Base-by-base conservation (phyloP, 2,888 invertebrate genomes). In the Fragum whitleyi region DNA sequence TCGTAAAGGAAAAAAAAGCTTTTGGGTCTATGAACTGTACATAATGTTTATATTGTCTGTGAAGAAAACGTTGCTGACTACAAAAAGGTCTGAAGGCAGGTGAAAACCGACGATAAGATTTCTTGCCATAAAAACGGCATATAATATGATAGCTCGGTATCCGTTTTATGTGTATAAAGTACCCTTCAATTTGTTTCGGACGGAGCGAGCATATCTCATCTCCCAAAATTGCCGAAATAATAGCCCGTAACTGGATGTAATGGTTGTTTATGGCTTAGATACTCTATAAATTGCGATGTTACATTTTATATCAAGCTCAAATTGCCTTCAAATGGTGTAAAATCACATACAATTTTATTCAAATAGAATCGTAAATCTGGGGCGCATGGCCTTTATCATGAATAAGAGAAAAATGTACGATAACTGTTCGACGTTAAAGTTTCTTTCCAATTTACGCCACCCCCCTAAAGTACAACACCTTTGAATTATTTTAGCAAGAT, bases 281-380 rank as follows among this genome's bases (percentile, higher is more conserved):
- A 75, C 67, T 65, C 62, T 71, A 71, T 79, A 79, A 79, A 75
- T 55, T 62, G 67, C 23, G 71, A 75, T 71, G 74, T 79, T 79
- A 79, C 74, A 71, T 62, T 74, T 75, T 75, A 79, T 79, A 79
- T 79, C 71, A 79, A 71, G 74, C 72, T 71, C 55, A 79, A 72
- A 79, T 79, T 71, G 32, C 79, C 55, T 23, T 29, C 32, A 39
- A 75, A 65, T 67, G 70, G 70, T 69, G 57, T 51, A 75, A 72
- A 75, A 75, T 72, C 71, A 67, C 72, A 62, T 62, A 21, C 53
- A 26, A 61, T 51, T 74, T 74, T 75, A 79, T 79, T 79, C 74
- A 79, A 79, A 79, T 75, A 39, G 47, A 51, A 53, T 69, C 74
- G 62, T 79, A 74, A 74, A 74, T 74, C 62, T 74, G 29, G 57